These are phyloP conservation scores for Chaetophractus vellerosus DNA, from an alignment of 2,797 vertebrate genomes.

Conservation along the genomic window DNA sequence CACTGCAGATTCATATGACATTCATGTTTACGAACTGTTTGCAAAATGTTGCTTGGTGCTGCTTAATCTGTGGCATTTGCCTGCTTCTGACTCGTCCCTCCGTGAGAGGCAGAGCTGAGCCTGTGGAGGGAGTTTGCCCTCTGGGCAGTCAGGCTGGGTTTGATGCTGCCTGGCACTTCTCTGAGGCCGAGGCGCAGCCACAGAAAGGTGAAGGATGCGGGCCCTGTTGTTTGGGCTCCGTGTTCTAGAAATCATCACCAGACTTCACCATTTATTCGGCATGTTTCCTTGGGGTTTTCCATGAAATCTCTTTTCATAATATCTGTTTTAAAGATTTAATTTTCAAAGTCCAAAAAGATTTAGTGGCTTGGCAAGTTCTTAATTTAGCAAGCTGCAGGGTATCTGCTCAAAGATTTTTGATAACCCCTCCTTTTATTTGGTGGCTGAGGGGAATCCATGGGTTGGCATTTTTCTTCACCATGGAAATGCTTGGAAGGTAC, in stretches of 20 bases:
- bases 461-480: background rate
- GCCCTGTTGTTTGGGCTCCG: background rate
- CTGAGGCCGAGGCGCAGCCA: background rate
- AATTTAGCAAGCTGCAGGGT: background rate
- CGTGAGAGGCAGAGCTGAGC: slow-evolving; percentile 49
- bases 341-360: slow-evolving; percentile 22
- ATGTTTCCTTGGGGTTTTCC: slow-evolving; percentile 17
- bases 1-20: background rate
- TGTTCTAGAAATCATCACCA: background rate
- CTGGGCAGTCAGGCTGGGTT: background rate
- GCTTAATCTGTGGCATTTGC: slow-evolving; percentile 52
- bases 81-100: background rate
- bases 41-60: slow-evolving; percentile 71
- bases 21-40: slow-evolving; percentile 73
- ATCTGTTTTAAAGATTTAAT: slow-evolving; percentile 25
- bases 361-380: slow-evolving; percentile 13
- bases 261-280: background rate
- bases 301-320: slow-evolving; percentile 12
- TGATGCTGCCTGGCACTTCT: background rate
- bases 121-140: background rate
- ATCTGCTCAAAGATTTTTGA: background rate
- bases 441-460: background rate
- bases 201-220: background rate
- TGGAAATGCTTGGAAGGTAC: background rate
- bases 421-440: too few species aligned